These are phyloP conservation scores for Nanorana parkeri DNA, from an alignment of 2,113 vertebrate species.

Conservation along the genomic window DNA sequence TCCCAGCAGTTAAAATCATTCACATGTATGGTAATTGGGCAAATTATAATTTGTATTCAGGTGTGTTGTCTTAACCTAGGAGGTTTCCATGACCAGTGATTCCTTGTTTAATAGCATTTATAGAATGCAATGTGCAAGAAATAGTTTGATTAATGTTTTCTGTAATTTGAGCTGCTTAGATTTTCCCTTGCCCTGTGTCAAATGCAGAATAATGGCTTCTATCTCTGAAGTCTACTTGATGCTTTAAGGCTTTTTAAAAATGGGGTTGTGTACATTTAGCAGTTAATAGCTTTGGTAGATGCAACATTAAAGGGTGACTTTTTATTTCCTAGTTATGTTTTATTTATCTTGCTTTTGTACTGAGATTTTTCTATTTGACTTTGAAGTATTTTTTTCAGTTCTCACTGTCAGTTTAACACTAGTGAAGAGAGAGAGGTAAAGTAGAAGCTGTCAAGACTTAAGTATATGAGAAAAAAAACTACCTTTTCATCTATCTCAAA, in stretches of 20 bases:
- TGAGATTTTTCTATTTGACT: neutral
- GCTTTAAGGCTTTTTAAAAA: conserved; percentile 55
- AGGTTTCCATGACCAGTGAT: too few relatives aligned
- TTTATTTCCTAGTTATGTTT: neutral
- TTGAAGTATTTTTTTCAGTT: neutral
- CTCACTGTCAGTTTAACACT: conserved; percentile 5
- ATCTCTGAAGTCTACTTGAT: conserved; percentile 54
- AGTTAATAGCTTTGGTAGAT: neutral
- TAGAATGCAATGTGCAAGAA: conserved; percentile 61
- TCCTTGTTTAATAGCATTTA: conserved; percentile 65
- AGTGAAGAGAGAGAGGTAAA: conserved; percentile 11
- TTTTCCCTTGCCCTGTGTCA: conserved; percentile 68
- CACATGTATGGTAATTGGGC: too few relatives aligned
- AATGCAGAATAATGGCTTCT: conserved; percentile 59
- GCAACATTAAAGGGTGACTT: neutral
- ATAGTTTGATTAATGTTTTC: conserved; percentile 67
- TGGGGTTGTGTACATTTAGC: conserved; percentile 10
- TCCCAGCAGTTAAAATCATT: too few relatives aligned
- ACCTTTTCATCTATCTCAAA: neutral
- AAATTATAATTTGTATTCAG: too few relatives aligned
- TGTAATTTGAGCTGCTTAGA: conserved; percentile 64
- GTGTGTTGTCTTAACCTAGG: too few relatives aligned
- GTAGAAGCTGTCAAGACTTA: neutral
- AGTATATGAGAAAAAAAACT: neutral
- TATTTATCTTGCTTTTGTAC: neutral